phyloP scores from a whole-genome alignment of 2,888 invertebrate species.

The Drosophila aldrichi region DNA sequence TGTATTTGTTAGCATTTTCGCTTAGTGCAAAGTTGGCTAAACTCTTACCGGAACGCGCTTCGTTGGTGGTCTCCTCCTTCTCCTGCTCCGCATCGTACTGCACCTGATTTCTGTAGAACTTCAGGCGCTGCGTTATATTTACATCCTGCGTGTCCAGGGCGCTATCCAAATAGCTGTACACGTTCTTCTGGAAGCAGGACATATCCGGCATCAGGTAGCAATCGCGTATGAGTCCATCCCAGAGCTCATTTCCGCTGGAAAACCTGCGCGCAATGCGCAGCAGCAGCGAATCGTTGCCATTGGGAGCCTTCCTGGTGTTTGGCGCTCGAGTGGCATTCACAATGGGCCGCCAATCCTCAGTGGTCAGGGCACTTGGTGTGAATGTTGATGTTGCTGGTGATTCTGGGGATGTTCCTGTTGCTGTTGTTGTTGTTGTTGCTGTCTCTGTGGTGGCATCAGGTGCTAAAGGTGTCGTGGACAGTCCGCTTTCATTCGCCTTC shows the following conservation, averaged over 20 bases:
- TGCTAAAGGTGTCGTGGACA: slow-evolving; percentile 58
- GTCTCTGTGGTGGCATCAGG: slow-evolving; percentile 29
- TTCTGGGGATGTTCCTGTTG: slow-evolving; percentile 7
- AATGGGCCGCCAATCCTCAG: slow-evolving; percentile 69
- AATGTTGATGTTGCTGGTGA: slow-evolving; percentile 13
- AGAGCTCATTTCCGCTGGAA: slow-evolving; percentile 88
- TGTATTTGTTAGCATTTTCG: background rate
- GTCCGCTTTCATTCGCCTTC: slow-evolving; percentile 53
- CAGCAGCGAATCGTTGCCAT: slow-evolving; percentile 73
- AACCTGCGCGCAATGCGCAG: slow-evolving; percentile 75
- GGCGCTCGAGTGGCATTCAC: slow-evolving; percentile 40
- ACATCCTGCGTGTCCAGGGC: slow-evolving; percentile 89
- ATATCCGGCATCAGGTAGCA: slow-evolving; percentile 89
- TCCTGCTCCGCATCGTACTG: slow-evolving; percentile 85
- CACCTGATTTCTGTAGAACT: slow-evolving; percentile 88
- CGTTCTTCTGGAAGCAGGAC: slow-evolving; percentile 91
- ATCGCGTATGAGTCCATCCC: slow-evolving; percentile 90
- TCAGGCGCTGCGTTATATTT: slow-evolving; percentile 88
- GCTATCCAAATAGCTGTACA: slow-evolving; percentile 90
- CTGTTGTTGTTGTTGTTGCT: slow-evolving; percentile 9
- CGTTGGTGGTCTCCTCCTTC: slow-evolving; percentile 19
- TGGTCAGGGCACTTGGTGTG: slow-evolving; percentile 9
- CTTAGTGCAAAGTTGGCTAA: background rate
- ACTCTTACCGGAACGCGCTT: slow-evolving; percentile 64
- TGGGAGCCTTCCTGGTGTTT: slow-evolving; percentile 10